Conservation (phyloP, 2,888 invertebrate species). For the Orchesellides sinensis region DNA sequence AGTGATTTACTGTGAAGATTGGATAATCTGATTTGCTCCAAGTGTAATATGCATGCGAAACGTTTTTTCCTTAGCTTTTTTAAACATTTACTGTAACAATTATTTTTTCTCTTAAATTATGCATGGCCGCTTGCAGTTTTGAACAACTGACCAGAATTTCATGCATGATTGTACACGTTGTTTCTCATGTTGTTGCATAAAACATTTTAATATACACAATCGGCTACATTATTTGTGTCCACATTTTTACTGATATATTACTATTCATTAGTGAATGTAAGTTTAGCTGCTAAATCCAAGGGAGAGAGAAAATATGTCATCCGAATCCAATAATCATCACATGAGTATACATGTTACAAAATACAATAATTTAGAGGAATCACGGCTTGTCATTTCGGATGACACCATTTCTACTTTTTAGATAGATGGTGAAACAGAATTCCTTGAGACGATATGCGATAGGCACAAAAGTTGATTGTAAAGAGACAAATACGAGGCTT, state of each 20-base stretch:
- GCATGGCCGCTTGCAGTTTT: no score
- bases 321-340: conserved; percentile 32
- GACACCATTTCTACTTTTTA: conserved; percentile 21
- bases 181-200: no score
- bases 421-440: no score
- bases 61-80: not conserved
- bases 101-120: conserved; percentile 1
- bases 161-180: conserved; percentile 19
- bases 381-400: conserved; percentile 43
- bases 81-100: conserved; percentile 27
- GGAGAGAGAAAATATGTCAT: conserved; percentile 41
- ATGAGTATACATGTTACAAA: conserved; percentile 22
- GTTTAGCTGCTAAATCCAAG: no score
- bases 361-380: conserved; percentile 52
- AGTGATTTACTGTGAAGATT: conserved; percentile 54
- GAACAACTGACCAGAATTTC: conserved; percentile 34
- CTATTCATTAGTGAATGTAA: no score
- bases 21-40: conserved; percentile 17
- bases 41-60: conserved; percentile 17
- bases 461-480: no score
- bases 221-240: no score
- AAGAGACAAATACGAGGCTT: no score
- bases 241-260: no score
- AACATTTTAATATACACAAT: no score
- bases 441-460: no score